A percentile compares a stretch with the other conserved stretches of the same genome.
Evolutionary conservation across 2,797 vertebrate species (phyloP).

Genomic region (Ctenopoma multispine): DNA sequence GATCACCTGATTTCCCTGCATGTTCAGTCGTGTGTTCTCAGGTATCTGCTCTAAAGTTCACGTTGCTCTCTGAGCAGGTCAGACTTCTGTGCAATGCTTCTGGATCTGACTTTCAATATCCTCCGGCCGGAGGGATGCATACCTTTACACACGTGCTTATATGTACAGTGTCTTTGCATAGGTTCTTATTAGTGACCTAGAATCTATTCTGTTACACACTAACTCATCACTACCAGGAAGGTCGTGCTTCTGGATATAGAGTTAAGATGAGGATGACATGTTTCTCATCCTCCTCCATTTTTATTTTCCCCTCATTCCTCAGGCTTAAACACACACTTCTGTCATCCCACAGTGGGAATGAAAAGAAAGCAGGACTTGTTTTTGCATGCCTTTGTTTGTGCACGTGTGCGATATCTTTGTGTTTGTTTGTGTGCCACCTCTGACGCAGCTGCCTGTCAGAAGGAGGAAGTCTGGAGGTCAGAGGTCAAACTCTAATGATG

Average conservation of each 20-base stretch:
- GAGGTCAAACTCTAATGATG: not conserved
- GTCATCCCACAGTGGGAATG: slow-evolving; percentile 35
- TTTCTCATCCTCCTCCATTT: slow-evolving; percentile 3
- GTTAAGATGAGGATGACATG: not conserved
- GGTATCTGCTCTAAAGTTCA: slow-evolving; percentile 16
- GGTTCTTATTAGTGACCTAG: no score
- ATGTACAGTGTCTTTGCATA: no score
- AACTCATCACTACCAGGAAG: no score
- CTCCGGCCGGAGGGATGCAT: slow-evolving; percentile 23
- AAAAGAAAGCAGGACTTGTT: slow-evolving; percentile 9
- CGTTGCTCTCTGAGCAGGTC: slow-evolving; percentile 14
- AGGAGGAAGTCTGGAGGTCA: slow-evolving; percentile 65
- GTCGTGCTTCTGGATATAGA: not conserved
- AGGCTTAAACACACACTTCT: slow-evolving; percentile 10
- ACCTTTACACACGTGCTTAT: not conserved
- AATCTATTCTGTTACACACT: not conserved
- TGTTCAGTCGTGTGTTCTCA: slow-evolving; percentile 33
- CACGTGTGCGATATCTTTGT: slow-evolving; percentile 6
- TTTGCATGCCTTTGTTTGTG: slow-evolving; percentile 15
- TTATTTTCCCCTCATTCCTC: slow-evolving; percentile 18
- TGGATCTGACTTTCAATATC: slow-evolving; percentile 39
- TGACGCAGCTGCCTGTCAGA: slow-evolving; percentile 47
- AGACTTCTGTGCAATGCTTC: slow-evolving; percentile 48
- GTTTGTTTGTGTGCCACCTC: slow-evolving; percentile 11
- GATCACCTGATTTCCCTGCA: slow-evolving; percentile 8